Conservation (phyloP, 2,113 vertebrate species). For the Sinosuthora webbiana region DNA sequence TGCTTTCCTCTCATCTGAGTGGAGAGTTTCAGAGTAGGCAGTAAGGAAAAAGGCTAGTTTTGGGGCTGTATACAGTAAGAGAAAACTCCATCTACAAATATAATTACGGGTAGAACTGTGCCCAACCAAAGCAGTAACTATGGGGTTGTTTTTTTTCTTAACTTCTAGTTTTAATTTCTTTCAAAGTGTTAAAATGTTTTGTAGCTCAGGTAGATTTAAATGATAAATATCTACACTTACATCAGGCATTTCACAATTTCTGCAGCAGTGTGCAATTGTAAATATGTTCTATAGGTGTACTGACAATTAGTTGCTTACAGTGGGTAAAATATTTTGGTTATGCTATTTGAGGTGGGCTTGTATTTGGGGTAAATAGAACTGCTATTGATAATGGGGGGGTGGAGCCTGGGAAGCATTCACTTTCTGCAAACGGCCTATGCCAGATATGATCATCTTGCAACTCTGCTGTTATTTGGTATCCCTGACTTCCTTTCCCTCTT, state of each 20-base stretch:
- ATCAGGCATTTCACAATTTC: neutral
- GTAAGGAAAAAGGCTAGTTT: neutral
- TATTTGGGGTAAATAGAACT: neutral
- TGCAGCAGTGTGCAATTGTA: neutral
- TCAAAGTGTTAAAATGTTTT: neutral
- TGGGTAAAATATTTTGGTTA: neutral
- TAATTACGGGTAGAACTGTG: neutral
- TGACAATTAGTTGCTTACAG: neutral
- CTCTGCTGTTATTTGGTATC: neutral
- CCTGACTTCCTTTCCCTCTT: neutral
- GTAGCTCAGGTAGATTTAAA: neutral
- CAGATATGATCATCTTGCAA: neutral
- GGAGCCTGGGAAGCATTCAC: neutral
- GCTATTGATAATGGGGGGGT: neutral
- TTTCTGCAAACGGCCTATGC: neutral
- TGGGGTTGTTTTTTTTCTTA: neutral
- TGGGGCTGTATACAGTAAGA: neutral
- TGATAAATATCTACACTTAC: neutral
- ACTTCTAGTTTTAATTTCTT: neutral
- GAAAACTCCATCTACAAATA: neutral
- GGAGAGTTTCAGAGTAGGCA: neutral
- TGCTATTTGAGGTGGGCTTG: neutral
- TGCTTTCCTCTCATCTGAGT: neutral
- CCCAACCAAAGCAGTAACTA: neutral
- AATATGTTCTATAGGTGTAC: neutral